Conservation (phyloP, 2,113 vertebrate species). For the Pycnonotus jocosus region DNA sequence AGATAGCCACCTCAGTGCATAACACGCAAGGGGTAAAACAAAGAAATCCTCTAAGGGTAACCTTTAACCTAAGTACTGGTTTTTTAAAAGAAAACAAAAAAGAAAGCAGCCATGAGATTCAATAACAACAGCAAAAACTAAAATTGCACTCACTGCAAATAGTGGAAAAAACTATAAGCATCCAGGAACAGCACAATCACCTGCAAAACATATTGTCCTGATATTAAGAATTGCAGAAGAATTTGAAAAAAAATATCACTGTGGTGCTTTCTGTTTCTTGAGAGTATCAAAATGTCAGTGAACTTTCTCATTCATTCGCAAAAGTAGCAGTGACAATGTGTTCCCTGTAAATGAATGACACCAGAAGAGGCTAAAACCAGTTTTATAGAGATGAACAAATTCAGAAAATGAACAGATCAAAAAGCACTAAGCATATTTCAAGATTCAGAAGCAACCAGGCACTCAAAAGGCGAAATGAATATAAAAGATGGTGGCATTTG, state of each 20-base stretch:
- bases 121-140: not conserved
- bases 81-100: not conserved
- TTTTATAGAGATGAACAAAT: not conserved
- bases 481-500: not conserved
- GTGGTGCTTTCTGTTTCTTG: not conserved
- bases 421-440: not conserved
- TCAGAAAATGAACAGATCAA: not conserved
- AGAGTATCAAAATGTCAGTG: not conserved
- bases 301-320: not conserved
- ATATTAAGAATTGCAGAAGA: not conserved
- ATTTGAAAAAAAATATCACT: accelerated
- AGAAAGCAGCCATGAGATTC: not conserved
- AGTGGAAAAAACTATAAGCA: not conserved
- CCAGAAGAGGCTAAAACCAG: not conserved
- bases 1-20: not conserved
- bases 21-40: not conserved
- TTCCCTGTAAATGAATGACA: not conserved
- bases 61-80: not conserved
- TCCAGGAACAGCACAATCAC: not conserved
- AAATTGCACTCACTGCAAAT: not conserved
- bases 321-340: not conserved
- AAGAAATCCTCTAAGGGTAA: not conserved
- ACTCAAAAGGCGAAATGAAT: not conserved
- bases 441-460: not conserved
- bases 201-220: not conserved